A percentile compares a stretch with the other conserved stretches of the same genome.
Conservation (phyloP, 92 coral and sea anemone genomes). For the Nematostella vectensis region DNA sequence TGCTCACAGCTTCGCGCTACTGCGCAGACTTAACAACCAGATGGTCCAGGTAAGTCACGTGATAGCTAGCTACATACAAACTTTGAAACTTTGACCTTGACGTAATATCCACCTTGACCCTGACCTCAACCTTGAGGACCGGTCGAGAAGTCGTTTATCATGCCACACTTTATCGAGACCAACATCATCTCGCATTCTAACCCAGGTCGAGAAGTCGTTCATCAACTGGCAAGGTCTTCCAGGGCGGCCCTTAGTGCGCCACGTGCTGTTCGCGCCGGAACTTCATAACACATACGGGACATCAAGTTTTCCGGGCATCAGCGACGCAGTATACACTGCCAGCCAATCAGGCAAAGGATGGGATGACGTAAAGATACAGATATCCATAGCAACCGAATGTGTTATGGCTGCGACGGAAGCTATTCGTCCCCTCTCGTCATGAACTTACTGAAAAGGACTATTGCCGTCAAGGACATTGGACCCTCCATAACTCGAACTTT, state of each 20-base stretch:
- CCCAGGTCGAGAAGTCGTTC: conserved; percentile 74
- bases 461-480: too few species aligned
- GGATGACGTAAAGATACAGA: conserved; percentile 60
- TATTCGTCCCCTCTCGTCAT: too few species aligned
- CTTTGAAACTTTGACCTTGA: too few species aligned
- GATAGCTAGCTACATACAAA: too few species aligned
- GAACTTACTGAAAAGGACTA: too few species aligned
- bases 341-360: conserved; percentile 37
- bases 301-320: conserved; percentile 84
- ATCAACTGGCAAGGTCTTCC: conserved; percentile 78
- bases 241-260: conserved; percentile 48
- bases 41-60: conserved; percentile 50
- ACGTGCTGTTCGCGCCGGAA: conserved; percentile 83
- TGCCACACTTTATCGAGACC: too few species aligned
- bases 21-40: conserved; percentile 78
- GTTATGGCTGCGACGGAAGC: conserved; percentile 58
- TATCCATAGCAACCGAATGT: conserved; percentile 55
- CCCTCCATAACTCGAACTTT: too few species aligned
- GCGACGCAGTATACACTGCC: conserved; percentile 62
- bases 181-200: too few species aligned
- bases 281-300: conserved; percentile 67
- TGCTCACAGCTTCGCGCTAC: conserved; percentile 33
- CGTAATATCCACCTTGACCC: too few species aligned
- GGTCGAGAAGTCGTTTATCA: too few species aligned
- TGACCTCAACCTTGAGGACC: too few species aligned